Conservation (phyloP, 2,113 vertebrate species). For the Pheucticus melanocephalus region DNA sequence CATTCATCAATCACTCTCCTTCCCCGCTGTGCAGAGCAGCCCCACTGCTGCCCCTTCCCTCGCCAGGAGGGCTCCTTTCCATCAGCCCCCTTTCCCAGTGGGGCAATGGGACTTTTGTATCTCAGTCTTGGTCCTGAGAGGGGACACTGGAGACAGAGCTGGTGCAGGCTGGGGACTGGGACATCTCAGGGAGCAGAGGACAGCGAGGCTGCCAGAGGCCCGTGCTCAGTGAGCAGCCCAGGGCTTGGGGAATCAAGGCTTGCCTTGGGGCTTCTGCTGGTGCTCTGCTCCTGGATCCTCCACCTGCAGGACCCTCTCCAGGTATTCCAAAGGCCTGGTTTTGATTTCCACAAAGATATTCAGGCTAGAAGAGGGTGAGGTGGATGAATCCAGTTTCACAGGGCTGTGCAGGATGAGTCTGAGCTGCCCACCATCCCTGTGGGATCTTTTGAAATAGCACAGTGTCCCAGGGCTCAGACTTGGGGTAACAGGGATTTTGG, state of each 20-base stretch:
- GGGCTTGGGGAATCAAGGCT: not conserved
- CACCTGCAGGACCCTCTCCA: not conserved
- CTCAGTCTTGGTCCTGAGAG: not conserved
- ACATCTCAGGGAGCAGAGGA: not conserved
- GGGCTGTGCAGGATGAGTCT: not conserved
- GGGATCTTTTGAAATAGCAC: not conserved
- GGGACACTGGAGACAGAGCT: not conserved
- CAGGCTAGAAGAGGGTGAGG: not conserved
- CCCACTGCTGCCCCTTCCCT: not conserved
- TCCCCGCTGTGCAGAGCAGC: not conserved
- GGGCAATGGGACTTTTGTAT: rapidly evolving
- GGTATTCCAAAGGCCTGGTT: not conserved
- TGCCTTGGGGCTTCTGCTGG: not conserved
- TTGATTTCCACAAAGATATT: not conserved
- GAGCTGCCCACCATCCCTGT: not conserved
- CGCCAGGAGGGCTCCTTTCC: not conserved
- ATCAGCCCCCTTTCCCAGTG: not conserved
- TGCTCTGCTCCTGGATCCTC: not conserved
- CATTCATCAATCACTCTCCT: not conserved
- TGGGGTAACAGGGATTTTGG: not conserved
- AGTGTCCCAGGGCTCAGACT: not conserved
- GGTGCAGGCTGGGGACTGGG: not conserved
- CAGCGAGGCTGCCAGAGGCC: not conserved
- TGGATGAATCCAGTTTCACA: not conserved
- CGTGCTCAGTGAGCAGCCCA: not conserved